phyloP scores from a whole-genome alignment of 2,888 invertebrate species.

The Chirona hameri region DNA sequence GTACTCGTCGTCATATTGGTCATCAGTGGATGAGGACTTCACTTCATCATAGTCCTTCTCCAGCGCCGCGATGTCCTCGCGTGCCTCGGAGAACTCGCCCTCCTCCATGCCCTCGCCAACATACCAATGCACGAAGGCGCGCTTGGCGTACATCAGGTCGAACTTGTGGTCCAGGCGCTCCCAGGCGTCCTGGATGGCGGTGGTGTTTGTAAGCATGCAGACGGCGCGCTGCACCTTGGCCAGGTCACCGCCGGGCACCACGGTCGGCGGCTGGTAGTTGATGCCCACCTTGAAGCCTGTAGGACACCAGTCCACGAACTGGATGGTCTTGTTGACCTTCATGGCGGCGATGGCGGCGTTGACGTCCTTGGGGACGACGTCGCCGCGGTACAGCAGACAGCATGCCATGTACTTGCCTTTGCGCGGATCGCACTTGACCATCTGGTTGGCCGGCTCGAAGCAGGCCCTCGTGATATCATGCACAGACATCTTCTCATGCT shows the following conservation, averaged over 20 bases:
- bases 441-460: conserved; percentile 45
- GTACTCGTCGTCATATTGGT: conserved; percentile 28
- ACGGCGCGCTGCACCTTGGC: conserved; percentile 56
- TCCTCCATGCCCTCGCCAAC: conserved; percentile 41
- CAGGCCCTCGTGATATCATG: conserved; percentile 51
- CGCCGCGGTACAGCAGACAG: conserved; percentile 52
- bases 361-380: conserved; percentile 52
- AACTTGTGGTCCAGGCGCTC: conserved; percentile 56
- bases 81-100: conserved; percentile 35
- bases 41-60: conserved; percentile 34
- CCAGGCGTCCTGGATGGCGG: conserved; percentile 65
- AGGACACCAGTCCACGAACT: conserved; percentile 53
- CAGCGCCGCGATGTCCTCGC: conserved; percentile 34
- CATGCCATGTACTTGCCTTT: conserved; percentile 50
- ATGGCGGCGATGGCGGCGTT: conserved; percentile 47
- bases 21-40: conserved; percentile 2
- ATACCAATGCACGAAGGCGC: conserved; percentile 58
- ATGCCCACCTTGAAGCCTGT: conserved; percentile 53
- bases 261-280: conserved; percentile 59
- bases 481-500: conserved; percentile 44
- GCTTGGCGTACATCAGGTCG: conserved; percentile 56
- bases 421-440: conserved; percentile 47
- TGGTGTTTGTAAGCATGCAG: conserved; percentile 73
- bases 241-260: conserved; percentile 49
- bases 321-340: conserved; percentile 51